Percentiles rank a stretch among this genome's conserved stretches.
Evolutionary conservation across 2,888 invertebrate species (phyloP).

Genomic region (Lasius fuliginosus): DNA sequence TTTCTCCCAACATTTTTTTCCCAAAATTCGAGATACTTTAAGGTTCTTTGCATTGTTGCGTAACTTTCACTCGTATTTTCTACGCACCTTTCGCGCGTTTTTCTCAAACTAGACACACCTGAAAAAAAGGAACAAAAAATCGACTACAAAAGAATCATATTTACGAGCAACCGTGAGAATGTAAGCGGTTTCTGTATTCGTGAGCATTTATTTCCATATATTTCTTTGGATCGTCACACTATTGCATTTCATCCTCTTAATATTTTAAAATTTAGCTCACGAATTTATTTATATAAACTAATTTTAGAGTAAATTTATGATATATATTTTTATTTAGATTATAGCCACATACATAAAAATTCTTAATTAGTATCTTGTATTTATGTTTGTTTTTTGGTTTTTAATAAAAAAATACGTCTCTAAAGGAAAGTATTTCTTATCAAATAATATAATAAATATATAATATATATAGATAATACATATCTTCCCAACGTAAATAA

Average conservation of each 20-base stretch:
- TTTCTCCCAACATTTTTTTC: conserved; percentile 59
- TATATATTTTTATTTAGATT: not conserved
- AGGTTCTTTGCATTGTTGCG: conserved; percentile 82
- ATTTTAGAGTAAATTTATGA: not conserved
- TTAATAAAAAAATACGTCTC: not conserved
- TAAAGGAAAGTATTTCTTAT: not conserved
- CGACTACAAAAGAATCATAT: conserved; percentile 76
- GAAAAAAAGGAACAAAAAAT: conserved; percentile 77
- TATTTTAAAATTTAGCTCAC: conserved; percentile 23
- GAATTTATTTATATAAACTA: not conserved
- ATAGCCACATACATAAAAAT: not conserved
- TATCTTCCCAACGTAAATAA: not conserved
- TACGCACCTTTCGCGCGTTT: conserved; percentile 59
- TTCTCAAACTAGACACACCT: conserved; percentile 60
- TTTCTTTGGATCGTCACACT: conserved; percentile 13
- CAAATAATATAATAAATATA: not conserved
- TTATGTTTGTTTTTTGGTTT: not conserved
- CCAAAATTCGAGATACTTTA: conserved; percentile 44
- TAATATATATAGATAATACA: not conserved
- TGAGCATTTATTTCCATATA: conserved; percentile 48
- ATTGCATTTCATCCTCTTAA: not conserved
- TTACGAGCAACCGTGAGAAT: conserved; percentile 79
- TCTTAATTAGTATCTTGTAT: not conserved
- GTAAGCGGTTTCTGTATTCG: conserved; percentile 51
- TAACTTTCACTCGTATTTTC: conserved; percentile 81